Evolutionary conservation across 2,888 invertebrate species (phyloP).

Genomic region (Gastracanthus pulcherrimus): DNA sequence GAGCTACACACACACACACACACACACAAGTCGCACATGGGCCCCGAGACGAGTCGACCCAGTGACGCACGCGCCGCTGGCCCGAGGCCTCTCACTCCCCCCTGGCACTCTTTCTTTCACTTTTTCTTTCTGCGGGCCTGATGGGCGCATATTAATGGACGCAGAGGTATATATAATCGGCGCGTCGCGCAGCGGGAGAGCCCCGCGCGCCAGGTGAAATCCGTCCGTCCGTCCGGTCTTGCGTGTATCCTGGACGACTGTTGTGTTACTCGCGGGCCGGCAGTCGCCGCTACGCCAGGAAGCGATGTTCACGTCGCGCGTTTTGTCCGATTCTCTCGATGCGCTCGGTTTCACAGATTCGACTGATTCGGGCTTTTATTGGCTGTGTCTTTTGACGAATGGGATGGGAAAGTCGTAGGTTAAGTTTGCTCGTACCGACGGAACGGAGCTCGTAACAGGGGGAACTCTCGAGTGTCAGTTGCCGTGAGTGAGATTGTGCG

Average conservation of each 20-base stretch:
- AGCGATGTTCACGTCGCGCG: slow-evolving; percentile 63
- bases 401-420: too few species aligned
- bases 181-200: slow-evolving; percentile 75
- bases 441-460: neutral
- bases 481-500: neutral
- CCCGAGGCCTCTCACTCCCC: slow-evolving; percentile 36
- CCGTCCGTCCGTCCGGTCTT: slow-evolving; percentile 21
- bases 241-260: slow-evolving; percentile 28
- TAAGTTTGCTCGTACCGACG: neutral
- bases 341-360: neutral
- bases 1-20: slow-evolving; percentile 60
- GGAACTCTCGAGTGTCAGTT: neutral
- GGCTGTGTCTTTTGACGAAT: too few species aligned
- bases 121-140: slow-evolving; percentile 71
- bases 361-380: too few species aligned
- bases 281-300: slow-evolving; percentile 71
- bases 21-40: slow-evolving; percentile 69
- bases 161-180: slow-evolving; percentile 74
- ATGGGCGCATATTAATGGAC: slow-evolving; percentile 77
- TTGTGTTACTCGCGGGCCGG: slow-evolving; percentile 52
- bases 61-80: slow-evolving; percentile 60
- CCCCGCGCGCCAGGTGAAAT: slow-evolving; percentile 64
- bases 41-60: slow-evolving; percentile 60
- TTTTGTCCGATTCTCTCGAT: too few species aligned
- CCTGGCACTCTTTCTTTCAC: slow-evolving; percentile 47